A percentile compares a stretch with the other conserved stretches of the same genome.
Conservation (phyloP, 2,888 invertebrate species). For the Syrphus vitripennis region DNA sequence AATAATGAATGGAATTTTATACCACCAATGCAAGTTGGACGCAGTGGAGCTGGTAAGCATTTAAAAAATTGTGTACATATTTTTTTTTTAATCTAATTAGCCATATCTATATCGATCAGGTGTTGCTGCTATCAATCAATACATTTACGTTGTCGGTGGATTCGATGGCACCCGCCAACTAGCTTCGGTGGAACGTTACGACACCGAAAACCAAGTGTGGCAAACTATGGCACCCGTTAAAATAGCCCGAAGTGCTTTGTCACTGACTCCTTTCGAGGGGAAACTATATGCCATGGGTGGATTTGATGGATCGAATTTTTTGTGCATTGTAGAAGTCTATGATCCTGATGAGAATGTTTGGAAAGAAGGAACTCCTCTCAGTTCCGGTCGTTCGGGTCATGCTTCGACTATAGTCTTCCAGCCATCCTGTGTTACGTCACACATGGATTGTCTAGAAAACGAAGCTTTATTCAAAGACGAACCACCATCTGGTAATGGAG, state of each 20-base stretch:
- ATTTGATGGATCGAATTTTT: conserved; percentile 92
- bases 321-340: conserved; percentile 93
- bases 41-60: conserved; percentile 91
- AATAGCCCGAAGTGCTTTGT: conserved; percentile 92
- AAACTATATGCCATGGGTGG: conserved; percentile 96
- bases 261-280: conserved; percentile 92
- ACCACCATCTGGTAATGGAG: conserved; percentile 30
- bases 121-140: conserved; percentile 91
- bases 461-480: conserved; percentile 65
- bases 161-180: conserved; percentile 93
- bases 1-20: conserved; percentile 93
- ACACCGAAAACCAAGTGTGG: conserved; percentile 92
- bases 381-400: conserved; percentile 94
- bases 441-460: conserved; percentile 78
- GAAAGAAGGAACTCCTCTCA: conserved; percentile 89
- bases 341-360: conserved; percentile 90
- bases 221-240: conserved; percentile 88
- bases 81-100: conserved; percentile 46
- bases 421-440: conserved; percentile 83
- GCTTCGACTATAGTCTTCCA: conserved; percentile 94
- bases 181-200: conserved; percentile 92
- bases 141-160: conserved; percentile 97
- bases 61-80: background rate
- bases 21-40: conserved; percentile 88
- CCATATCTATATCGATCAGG: conserved; percentile 81